Conservation (phyloP, 1,140 invertebrate genomes). For the Drosophila nasuta region DNA sequence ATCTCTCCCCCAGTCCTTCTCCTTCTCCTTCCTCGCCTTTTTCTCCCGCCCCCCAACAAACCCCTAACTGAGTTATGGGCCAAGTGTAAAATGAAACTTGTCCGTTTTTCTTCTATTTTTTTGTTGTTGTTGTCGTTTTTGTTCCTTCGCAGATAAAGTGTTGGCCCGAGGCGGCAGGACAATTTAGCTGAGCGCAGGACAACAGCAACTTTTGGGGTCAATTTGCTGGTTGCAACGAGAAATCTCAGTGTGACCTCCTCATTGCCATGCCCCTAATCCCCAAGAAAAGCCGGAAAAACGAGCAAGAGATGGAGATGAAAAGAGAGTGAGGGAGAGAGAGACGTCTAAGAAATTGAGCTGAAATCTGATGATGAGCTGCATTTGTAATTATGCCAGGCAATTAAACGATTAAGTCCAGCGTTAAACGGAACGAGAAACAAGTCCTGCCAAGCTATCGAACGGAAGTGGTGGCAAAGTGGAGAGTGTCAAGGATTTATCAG, state of each 20-base stretch:
- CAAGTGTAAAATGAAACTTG: conserved; percentile 50
- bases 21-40: not conserved
- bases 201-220: conserved; percentile 53
- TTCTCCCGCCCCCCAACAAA: not conserved
- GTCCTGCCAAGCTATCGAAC: not conserved
- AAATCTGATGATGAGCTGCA: conserved; percentile 82
- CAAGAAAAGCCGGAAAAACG: conserved; percentile 6
- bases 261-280: not conserved
- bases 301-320: conserved; percentile 4
- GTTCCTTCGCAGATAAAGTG: conserved; percentile 26
- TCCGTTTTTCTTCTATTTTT: not conserved
- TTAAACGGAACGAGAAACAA: conserved; percentile 14
- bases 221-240: conserved; percentile 51
- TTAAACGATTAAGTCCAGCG: conserved; percentile 76
- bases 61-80: conserved; percentile 47
- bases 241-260: conserved; percentile 23
- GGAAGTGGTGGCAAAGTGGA: not conserved
- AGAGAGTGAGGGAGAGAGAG: not conserved
- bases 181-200: conserved; percentile 45
- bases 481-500: conserved; percentile 52
- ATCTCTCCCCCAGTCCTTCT: not conserved
- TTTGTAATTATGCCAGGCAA: conserved; percentile 82
- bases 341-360: conserved; percentile 67
- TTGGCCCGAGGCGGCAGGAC: conserved; percentile 26
- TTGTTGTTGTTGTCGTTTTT: conserved; percentile 8